Conservation (phyloP, 2,797 vertebrate genomes). For the Moxostoma hubbsi region DNA sequence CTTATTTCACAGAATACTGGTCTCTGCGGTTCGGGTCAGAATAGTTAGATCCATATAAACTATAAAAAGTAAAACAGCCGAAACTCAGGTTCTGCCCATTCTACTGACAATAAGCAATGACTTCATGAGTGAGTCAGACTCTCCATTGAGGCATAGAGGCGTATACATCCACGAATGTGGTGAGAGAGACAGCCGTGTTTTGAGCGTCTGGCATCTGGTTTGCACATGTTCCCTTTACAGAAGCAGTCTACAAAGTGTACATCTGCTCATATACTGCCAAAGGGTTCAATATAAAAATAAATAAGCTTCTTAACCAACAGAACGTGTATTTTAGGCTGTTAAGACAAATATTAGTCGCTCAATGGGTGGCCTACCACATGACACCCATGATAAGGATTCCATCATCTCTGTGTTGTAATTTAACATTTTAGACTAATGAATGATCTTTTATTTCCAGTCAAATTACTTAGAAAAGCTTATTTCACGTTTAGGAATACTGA, state of each 20-base stretch:
- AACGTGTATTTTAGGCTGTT: not conserved
- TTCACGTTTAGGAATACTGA: not conserved
- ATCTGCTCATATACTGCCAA: not conserved
- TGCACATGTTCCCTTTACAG: conserved; percentile 43
- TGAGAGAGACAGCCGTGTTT: conserved; percentile 8
- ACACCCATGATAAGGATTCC: not conserved
- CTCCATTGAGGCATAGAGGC: conserved; percentile 12
- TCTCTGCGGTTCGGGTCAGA: not conserved
- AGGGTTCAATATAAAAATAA: not conserved
- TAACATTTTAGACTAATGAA: not conserved
- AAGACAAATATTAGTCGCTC: not conserved
- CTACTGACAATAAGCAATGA: conserved; percentile 7
- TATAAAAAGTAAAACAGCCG: not conserved
- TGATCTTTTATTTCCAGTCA: no score
- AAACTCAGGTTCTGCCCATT: conserved; percentile 1
- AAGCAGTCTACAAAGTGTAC: conserved; percentile 1
- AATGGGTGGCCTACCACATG: not conserved
- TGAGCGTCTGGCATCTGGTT: conserved; percentile 44
- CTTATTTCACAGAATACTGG: not conserved
- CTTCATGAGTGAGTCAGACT: conserved; percentile 43
- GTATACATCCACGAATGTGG: not conserved
- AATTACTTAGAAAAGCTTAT: not conserved
- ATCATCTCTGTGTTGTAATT: not conserved
- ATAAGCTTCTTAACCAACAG: not conserved
- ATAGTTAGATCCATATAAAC: conserved; percentile 7